Percentiles rank a stretch among this genome's conserved stretches.
These are phyloP conservation scores for Colletes latitarsis DNA, from an alignment of 1,140 invertebrate genomes.

Conservation along the genomic window DNA sequence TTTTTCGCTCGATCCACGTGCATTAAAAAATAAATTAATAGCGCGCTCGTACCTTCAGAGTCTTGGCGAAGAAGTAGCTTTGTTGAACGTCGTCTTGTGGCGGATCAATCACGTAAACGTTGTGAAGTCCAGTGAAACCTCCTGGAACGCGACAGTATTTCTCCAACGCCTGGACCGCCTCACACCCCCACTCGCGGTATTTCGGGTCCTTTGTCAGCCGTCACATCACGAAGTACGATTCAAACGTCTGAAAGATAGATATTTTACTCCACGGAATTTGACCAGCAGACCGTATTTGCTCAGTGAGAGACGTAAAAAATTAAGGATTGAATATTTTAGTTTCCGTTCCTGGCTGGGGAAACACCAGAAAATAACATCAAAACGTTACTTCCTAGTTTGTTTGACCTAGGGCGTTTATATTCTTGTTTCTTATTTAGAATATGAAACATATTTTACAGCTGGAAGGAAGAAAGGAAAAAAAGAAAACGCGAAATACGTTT, in stretches of 20 bases:
- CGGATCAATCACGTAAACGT: slow-evolving; percentile 94
- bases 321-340: slow-evolving; percentile 18
- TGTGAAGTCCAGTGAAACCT: slow-evolving; percentile 96
- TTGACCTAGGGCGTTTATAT: neutral
- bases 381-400: neutral
- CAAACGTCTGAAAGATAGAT: slow-evolving; percentile 83
- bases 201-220: slow-evolving; percentile 97
- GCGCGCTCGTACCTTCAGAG: slow-evolving; percentile 91
- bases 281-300: slow-evolving; percentile 27
- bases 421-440: neutral
- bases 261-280: slow-evolving; percentile 36
- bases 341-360: neutral
- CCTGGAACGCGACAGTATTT: slow-evolving; percentile 95
- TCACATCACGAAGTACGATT: slow-evolving; percentile 99
- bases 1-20: too few relatives aligned
- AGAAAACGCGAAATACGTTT: too few relatives aligned
- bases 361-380: slow-evolving; percentile 1
- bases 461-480: too few relatives aligned
- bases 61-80: slow-evolving; percentile 99
- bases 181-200: slow-evolving; percentile 99
- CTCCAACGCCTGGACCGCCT: slow-evolving; percentile 96
- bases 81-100: slow-evolving; percentile 98
- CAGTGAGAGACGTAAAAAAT: neutral
- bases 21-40: too few relatives aligned
- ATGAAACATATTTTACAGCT: too few relatives aligned